phyloP scores from a whole-genome alignment of 2,888 invertebrate genomes.

The Tricholauxania praeusta region DNA sequence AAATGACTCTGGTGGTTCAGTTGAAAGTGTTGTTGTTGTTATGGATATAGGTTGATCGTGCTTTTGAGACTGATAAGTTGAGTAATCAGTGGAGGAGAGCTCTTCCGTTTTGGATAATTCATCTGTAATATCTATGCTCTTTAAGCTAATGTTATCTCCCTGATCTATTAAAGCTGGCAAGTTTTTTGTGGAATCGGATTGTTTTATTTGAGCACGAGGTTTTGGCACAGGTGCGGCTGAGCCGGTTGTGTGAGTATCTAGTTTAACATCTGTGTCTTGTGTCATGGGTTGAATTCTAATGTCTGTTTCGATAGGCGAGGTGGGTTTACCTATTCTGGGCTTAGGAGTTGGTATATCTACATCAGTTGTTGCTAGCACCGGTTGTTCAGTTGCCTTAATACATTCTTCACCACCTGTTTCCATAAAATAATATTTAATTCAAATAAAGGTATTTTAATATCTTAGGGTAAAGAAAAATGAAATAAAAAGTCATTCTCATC shows the following conservation, averaged over 20 bases:
- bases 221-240: constrained; percentile 60
- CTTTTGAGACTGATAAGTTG: constrained; percentile 50
- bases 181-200: constrained; percentile 57
- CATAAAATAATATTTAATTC: constrained; percentile 59
- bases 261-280: constrained; percentile 34
- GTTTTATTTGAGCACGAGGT: constrained; percentile 62
- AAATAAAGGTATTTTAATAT: constrained; percentile 20
- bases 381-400: constrained; percentile 60
- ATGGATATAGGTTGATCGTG: constrained; percentile 37
- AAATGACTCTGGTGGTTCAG: constrained; percentile 58
- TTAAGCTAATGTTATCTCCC: constrained; percentile 60
- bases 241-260: constrained; percentile 28
- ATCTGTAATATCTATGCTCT: constrained; percentile 63
- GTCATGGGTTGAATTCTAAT: neutral
- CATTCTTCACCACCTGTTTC: constrained; percentile 67
- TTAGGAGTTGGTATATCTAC: constrained; percentile 68
- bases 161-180: constrained; percentile 57
- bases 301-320: constrained; percentile 52
- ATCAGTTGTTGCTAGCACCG: constrained; percentile 53
- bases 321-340: constrained; percentile 67
- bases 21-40: constrained; percentile 57
- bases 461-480: constrained; percentile 35
- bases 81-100: constrained; percentile 48
- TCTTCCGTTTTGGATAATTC: constrained; percentile 62
- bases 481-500: neutral